Conservation (phyloP, 2,797 vertebrate genomes). For the Buphagus erythrorhynchus region DNA sequence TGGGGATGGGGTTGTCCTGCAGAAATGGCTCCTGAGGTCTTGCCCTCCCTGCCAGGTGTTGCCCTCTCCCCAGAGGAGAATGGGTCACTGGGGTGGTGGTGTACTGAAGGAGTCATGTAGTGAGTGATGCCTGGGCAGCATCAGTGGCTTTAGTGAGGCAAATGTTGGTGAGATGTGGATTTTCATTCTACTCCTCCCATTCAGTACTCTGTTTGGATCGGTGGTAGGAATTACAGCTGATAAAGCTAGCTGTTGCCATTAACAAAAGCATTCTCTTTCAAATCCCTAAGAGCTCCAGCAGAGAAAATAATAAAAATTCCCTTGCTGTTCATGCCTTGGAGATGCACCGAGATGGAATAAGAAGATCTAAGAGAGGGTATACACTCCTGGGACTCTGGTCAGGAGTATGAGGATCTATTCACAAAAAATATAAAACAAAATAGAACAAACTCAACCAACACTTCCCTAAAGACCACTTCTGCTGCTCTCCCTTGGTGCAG, state of each 20-base stretch:
- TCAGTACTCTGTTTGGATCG: background rate
- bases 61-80: background rate
- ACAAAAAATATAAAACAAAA: background rate
- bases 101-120: rapidly evolving
- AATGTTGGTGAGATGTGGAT: background rate
- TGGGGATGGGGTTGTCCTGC: background rate
- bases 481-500: background rate
- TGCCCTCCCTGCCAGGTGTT: rapidly evolving
- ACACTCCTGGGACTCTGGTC: background rate
- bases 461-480: background rate
- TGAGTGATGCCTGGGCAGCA: background rate
- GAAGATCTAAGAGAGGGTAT: background rate
- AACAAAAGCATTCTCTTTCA: background rate
- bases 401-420: background rate
- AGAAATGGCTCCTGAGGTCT: background rate
- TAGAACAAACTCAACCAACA: background rate
- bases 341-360: background rate
- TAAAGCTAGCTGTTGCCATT: background rate
- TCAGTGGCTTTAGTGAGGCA: background rate
- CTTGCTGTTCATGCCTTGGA: background rate
- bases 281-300: background rate
- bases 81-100: background rate
- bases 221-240: background rate
- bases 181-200: background rate
- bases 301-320: background rate